phyloP scores from a whole-genome alignment of 2,888 invertebrate genomes.

The Gibbula magus region DNA sequence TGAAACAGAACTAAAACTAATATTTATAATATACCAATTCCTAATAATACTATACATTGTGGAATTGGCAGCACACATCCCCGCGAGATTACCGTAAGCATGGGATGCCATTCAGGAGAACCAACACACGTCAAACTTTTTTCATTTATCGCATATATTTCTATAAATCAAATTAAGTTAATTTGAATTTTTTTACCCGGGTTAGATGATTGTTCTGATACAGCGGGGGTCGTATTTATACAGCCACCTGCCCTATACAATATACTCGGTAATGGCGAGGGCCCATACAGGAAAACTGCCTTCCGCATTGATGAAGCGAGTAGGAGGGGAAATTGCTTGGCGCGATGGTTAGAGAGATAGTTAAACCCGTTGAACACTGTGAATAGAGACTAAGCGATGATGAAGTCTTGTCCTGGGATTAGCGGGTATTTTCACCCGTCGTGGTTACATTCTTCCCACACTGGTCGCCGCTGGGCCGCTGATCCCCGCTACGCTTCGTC shows the following conservation, averaged over 20 bases:
- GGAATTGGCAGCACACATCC: no score
- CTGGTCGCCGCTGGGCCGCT: neutral
- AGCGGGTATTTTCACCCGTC: constrained; percentile 3
- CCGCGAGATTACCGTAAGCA: no score
- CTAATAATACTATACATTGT: no score
- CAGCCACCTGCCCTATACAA: neutral
- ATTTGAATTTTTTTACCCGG: no score
- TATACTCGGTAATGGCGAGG: neutral
- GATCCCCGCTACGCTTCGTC: neutral
- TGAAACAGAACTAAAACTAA: no score
- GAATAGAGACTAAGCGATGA: constrained; percentile 21
- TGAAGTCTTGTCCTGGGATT: constrained; percentile 10
- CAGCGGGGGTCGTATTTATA: no score
- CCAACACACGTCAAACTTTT: no score
- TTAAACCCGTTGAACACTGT: neutral
- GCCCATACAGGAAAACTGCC: neutral
- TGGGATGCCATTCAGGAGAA: no score
- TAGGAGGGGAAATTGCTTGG: constrained; percentile 13
- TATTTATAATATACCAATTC: no score
- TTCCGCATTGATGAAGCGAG: neutral
- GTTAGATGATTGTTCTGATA: no score
- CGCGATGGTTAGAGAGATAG: neutral
- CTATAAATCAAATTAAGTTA: no score
- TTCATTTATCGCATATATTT: no score
- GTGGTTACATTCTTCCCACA: constrained; percentile 7